Evolutionary conservation across 1,140 invertebrate genomes (phyloP).

Genomic region (Chrysomallon squamiferum): DNA sequence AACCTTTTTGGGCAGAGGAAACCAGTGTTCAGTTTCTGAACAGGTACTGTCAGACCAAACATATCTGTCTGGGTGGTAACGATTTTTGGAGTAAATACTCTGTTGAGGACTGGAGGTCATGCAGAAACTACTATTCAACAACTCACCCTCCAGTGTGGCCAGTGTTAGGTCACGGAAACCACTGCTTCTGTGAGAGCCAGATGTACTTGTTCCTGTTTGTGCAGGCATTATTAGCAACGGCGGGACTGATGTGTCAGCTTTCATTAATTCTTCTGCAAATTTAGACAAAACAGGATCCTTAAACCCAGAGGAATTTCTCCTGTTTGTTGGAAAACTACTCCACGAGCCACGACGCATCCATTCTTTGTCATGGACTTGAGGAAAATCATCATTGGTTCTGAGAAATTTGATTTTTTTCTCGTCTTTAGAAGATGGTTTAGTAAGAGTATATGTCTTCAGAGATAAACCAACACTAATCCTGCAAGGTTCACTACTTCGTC

Average conservation of each 20-base stretch:
- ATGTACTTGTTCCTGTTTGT: slow-evolving; percentile 19
- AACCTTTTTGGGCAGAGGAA: slow-evolving; percentile 24
- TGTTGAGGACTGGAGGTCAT: not conserved
- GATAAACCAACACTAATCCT: slow-evolving; percentile 36
- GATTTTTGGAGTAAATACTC: not conserved
- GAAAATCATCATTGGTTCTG: slow-evolving; percentile 37
- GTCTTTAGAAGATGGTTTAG: not conserved
- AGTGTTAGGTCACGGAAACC: slow-evolving; percentile 38
- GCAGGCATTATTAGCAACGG: slow-evolving; percentile 34
- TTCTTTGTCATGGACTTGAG: not conserved
- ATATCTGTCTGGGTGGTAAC: not conserved
- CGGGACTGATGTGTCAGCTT: slow-evolving; percentile 40
- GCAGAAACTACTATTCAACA: slow-evolving; percentile 31
- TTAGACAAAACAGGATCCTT: slow-evolving; percentile 42
- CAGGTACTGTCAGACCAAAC: slow-evolving; percentile 19
- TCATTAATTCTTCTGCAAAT: slow-evolving; percentile 53
- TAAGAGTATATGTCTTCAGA: slow-evolving; percentile 25
- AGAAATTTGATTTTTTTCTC: slow-evolving; percentile 23
- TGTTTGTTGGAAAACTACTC: slow-evolving; percentile 13
- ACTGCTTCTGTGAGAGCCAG: slow-evolving; percentile 40
- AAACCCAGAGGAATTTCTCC: slow-evolving; percentile 38
- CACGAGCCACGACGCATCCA: slow-evolving; percentile 22
- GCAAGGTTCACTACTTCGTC: slow-evolving; percentile 46
- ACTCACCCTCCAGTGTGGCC: slow-evolving; percentile 46
- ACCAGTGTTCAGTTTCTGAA: slow-evolving; percentile 31